Base-by-base conservation (phyloP, 2,797 vertebrate genomes). In the Macroramphosus scolopax region DNA sequence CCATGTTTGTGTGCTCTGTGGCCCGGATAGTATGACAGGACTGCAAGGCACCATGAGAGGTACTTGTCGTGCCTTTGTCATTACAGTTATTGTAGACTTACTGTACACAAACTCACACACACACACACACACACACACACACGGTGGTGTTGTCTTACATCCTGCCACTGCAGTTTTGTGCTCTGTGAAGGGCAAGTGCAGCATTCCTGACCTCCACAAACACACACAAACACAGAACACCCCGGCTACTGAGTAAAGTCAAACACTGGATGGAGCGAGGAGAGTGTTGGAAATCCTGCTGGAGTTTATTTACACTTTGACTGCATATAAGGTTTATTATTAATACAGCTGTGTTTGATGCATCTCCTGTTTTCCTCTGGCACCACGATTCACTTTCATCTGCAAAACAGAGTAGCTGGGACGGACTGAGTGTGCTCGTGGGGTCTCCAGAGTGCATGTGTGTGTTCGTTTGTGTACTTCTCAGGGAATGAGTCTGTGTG, bases 101-200 rank as follows among this genome's bases (percentile, higher is more conserved):
- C n/a, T n/a, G n/a, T n/a, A n/a, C n/a, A n/a, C n/a, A n/a, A n/a
- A n/a, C n/a, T n/a, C n/a, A n/a, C 38, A 29, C 38, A 37, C 45
- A 43, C 29, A 20, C 39, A 42, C 41, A 28, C 52, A 55, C 44
- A 9, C 51, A 45, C 62, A 52, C 51, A 36, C 57, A 48, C 29
- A 22, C 55, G 44, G 52, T 17, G 61, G 83, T 84, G 75, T 87
- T 71, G 57, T 68, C 76, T 86, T 87, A 78, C 85, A 80, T 60
- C 67, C 72, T 81, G 77, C 60, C 58, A 50, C 69, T 81, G 85
- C 83, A 79, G 78, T 77, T 78, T 34, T 79, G 61, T 43, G 33
- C 72, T 59, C 41, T 64, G 47, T 85, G 82, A 87, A 85, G 84
- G 86, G 58, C 80, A 82, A 61, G 54, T 63, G 58, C 76, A 68